phyloP scores from a whole-genome alignment of 30 jellyfish, hydroid and myxozoan species.

The Aurelia sp. region DNA sequence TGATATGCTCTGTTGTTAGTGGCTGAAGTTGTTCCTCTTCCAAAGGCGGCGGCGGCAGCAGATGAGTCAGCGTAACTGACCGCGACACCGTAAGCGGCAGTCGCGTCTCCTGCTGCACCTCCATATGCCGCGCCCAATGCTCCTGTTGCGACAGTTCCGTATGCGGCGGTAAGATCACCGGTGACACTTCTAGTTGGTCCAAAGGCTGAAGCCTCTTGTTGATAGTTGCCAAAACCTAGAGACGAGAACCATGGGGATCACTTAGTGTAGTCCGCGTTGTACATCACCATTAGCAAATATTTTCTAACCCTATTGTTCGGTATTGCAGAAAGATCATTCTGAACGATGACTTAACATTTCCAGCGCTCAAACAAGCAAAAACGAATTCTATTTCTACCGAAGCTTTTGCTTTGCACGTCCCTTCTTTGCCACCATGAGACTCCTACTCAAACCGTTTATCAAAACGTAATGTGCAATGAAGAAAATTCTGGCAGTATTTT shows the following conservation, averaged over 20 bases:
- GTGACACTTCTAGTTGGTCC: conserved; percentile 78
- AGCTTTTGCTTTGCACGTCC: too few species aligned
- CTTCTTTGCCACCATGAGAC: too few species aligned
- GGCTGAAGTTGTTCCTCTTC: conserved; percentile 61
- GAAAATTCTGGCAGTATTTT: too few species aligned
- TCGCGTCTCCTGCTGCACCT: conserved; percentile 59
- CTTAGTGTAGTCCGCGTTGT: not conserved
- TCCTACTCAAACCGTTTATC: too few species aligned
- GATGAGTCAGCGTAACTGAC: conserved; percentile 66
- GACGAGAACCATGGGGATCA: conserved; percentile 46
- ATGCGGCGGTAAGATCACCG: conserved; percentile 50
- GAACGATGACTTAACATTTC: too few species aligned
- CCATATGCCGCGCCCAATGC: conserved; percentile 69
- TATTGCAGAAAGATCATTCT: too few species aligned
- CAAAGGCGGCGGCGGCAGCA: conserved; percentile 65
- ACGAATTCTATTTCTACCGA: too few species aligned
- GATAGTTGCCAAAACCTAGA: conserved; percentile 83
- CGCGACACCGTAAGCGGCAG: conserved; percentile 69
- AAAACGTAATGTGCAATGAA: too few species aligned
- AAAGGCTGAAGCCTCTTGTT: conserved; percentile 79
- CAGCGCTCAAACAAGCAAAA: too few species aligned
- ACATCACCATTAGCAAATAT: not conserved
- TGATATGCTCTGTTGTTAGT: conserved; percentile 74
- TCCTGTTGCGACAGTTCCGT: conserved; percentile 70
- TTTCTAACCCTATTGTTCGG: not conserved